These are phyloP conservation scores for Ochropleura plecta DNA, from an alignment of 2,888 invertebrate genomes.

Conservation along the genomic window DNA sequence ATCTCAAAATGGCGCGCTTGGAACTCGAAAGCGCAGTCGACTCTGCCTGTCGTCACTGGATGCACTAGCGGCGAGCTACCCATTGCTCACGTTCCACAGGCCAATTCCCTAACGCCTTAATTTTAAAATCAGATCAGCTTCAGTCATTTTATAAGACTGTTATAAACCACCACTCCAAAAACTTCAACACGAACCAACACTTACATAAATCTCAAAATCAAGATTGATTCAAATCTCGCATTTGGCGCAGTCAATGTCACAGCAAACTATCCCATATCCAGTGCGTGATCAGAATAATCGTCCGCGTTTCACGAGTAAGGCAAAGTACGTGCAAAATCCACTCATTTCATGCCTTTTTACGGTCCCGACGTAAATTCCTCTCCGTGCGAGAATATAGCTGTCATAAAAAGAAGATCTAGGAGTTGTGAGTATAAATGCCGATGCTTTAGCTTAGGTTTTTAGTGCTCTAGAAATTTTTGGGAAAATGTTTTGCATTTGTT, in stretches of 20 bases:
- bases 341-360: conserved; percentile 67
- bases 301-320: conserved; percentile 48
- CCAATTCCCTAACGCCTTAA: no score
- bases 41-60: no score
- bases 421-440: conserved; percentile 42
- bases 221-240: conserved; percentile 62
- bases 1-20: no score
- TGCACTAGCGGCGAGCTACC: no score
- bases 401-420: conserved; percentile 58
- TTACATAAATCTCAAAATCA: conserved; percentile 40
- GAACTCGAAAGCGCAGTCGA: no score
- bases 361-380: conserved; percentile 59
- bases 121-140: no score
- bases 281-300: conserved; percentile 63
- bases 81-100: no score
- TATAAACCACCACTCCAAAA: neutral
- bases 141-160: neutral
- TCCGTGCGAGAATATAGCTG: conserved; percentile 56
- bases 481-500: neutral
- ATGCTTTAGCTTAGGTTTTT: conserved; percentile 31
- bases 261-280: conserved; percentile 64
- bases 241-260: conserved; percentile 63
- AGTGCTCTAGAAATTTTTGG: conserved; percentile 12
- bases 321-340: conserved; percentile 63
- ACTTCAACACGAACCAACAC: neutral